A percentile compares a stretch with the other conserved stretches of the same genome.
These are phyloP conservation scores for Halocynthia aurantium DNA, from an alignment of 23 tunicate genomes.

Conservation along the genomic window DNA sequence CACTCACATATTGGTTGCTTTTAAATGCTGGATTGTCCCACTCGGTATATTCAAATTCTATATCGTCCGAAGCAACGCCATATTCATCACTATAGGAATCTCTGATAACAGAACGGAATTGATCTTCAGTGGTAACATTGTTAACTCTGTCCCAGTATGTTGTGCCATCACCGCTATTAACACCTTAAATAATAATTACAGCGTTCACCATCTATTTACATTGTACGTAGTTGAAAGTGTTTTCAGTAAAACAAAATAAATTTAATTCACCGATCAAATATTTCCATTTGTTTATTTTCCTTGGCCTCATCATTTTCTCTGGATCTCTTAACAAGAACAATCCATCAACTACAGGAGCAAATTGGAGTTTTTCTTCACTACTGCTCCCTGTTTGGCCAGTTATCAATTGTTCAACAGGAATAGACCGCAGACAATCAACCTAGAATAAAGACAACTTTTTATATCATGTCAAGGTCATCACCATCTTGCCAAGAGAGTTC, in stretches of 20 bases:
- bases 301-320: background rate
- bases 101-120: conserved; percentile 8
- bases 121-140: background rate
- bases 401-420: conserved; percentile 8
- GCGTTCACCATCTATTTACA: too few relatives aligned
- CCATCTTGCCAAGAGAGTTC: too few relatives aligned
- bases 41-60: conserved; percentile 28
- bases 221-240: too few relatives aligned
- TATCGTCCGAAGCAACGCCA: conserved; percentile 31
- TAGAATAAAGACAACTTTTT: too few relatives aligned
- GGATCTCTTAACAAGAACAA: conserved; percentile 28
- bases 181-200: conserved; percentile 7
- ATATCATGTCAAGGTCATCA: too few relatives aligned
- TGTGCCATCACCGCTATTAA: conserved; percentile 40
- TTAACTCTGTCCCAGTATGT: conserved; percentile 43
- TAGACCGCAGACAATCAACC: conserved; percentile 25
- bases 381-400: conserved; percentile 22
- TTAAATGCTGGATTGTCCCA: conserved; percentile 26
- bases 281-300: conserved; percentile 11
- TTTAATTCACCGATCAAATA: conserved; percentile 28
- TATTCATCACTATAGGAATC: conserved; percentile 5
- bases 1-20: conserved; percentile 15
- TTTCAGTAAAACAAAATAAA: too few relatives aligned
- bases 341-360: conserved; percentile 45
- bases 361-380: conserved; percentile 12